These are phyloP conservation scores for Pachliopta kotzebuea DNA, from an alignment of 2,888 invertebrate genomes.

Conservation along the genomic window DNA sequence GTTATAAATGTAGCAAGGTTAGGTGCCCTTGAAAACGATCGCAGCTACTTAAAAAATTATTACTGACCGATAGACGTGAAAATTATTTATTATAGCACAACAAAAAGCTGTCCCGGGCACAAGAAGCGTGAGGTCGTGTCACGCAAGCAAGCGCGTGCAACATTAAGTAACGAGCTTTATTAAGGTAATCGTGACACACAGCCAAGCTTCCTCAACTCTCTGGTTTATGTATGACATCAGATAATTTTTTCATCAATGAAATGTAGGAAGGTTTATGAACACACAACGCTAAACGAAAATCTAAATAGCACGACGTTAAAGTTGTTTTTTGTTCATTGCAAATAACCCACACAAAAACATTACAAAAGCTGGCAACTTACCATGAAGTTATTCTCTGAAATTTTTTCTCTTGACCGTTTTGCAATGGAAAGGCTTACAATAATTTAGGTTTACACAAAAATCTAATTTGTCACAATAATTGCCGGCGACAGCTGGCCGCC, in stretches of 20 bases:
- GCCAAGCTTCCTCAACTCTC: constrained; percentile 51
- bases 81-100: constrained; percentile 29
- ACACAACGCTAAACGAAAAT: constrained; percentile 7
- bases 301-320: constrained; percentile 9
- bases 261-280: constrained; percentile 38
- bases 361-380: too few relatives aligned
- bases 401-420: constrained; percentile 6
- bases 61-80: constrained; percentile 23
- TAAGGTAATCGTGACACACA: constrained; percentile 46
- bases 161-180: constrained; percentile 51
- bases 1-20: background rate
- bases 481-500: constrained; percentile 67
- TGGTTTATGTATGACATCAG: constrained; percentile 48
- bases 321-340: background rate
- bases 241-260: constrained; percentile 40
- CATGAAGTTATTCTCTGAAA: background rate
- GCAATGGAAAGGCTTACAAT: constrained; percentile 17
- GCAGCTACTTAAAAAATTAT: constrained; percentile 5
- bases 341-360: background rate
- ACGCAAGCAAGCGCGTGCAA: constrained; percentile 40
- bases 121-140: constrained; percentile 46
- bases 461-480: constrained; percentile 66
- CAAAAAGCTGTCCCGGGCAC: constrained; percentile 30
- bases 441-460: constrained; percentile 55
- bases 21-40: constrained; percentile 19